Percentiles rank a stretch among this genome's conserved stretches.
Conservation (phyloP, 2,797 vertebrate genomes). For the Thamnophis elegans region DNA sequence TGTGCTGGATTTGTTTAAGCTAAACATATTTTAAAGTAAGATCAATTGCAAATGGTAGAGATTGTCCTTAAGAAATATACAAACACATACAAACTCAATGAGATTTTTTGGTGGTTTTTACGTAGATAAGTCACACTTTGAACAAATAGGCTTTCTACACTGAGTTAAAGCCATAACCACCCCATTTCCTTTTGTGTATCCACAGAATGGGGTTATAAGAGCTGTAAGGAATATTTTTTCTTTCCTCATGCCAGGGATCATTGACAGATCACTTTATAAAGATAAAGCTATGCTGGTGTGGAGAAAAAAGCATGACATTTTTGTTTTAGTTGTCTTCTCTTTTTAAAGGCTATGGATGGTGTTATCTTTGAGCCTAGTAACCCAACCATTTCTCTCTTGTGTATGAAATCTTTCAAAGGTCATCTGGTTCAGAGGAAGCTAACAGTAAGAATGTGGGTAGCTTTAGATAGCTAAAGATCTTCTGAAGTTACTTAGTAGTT, state of each 20-base stretch:
- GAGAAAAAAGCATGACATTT: background rate
- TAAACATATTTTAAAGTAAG: background rate
- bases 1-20: background rate
- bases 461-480: background rate
- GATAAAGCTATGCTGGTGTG: background rate
- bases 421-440: background rate
- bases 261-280: background rate
- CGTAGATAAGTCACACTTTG: conserved; percentile 8
- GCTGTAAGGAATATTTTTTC: background rate
- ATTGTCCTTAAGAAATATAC: conserved; percentile 6
- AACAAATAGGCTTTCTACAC: background rate
- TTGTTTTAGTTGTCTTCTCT: background rate
- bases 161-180: background rate
- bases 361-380: background rate
- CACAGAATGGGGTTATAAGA: background rate
- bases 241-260: background rate
- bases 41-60: background rate
- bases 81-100: rapidly evolving
- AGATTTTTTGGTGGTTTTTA: conserved; percentile 19
- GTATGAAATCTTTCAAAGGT: background rate
- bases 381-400: background rate
- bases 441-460: background rate
- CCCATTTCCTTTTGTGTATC: background rate
- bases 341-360: background rate
- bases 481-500: background rate